phyloP scores from a whole-genome alignment of 2,888 invertebrate genomes.

The Tyria jacobaeae region DNA sequence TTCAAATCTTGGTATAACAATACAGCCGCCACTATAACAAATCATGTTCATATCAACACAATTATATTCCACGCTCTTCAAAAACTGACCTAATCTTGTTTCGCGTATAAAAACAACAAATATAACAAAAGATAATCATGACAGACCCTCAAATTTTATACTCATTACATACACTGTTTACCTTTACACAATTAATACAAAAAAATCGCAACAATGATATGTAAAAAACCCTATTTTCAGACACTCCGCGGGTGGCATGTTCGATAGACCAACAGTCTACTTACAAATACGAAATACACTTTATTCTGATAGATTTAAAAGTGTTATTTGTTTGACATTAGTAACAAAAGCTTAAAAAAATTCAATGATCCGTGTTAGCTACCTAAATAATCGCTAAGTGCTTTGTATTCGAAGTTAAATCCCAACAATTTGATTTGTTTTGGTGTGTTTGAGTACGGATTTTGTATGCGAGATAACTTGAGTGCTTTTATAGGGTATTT shows the following conservation, averaged over 20 bases:
- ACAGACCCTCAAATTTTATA: conserved; percentile 62
- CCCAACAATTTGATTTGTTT: conserved; percentile 49
- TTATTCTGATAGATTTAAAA: accelerated
- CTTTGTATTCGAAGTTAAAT: conserved; percentile 41
- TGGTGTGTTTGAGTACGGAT: conserved; percentile 38
- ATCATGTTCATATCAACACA: conserved; percentile 7
- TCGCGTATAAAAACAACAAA: conserved; percentile 34
- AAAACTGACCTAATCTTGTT: conserved; percentile 35
- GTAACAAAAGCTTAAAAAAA: conserved; percentile 23
- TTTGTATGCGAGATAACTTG: conserved; percentile 7
- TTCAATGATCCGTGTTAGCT: conserved; percentile 44
- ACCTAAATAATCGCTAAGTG: conserved; percentile 51
- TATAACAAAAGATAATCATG: conserved; percentile 41
- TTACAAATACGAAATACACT: conserved; percentile 16
- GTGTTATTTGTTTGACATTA: background rate
- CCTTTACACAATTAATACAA: conserved; percentile 52
- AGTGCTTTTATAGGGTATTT: background rate
- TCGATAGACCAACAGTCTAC: background rate
- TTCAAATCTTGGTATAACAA: too few relatives aligned
- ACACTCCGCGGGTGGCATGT: conserved; percentile 68
- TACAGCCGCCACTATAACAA: background rate
- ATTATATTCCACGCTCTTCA: conserved; percentile 6
- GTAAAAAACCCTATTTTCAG: conserved; percentile 58
- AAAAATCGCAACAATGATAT: conserved; percentile 57
- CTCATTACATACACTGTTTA: conserved; percentile 70